phyloP scores from a whole-genome alignment of 2,797 vertebrate species.

The Lepus townsendii region DNA sequence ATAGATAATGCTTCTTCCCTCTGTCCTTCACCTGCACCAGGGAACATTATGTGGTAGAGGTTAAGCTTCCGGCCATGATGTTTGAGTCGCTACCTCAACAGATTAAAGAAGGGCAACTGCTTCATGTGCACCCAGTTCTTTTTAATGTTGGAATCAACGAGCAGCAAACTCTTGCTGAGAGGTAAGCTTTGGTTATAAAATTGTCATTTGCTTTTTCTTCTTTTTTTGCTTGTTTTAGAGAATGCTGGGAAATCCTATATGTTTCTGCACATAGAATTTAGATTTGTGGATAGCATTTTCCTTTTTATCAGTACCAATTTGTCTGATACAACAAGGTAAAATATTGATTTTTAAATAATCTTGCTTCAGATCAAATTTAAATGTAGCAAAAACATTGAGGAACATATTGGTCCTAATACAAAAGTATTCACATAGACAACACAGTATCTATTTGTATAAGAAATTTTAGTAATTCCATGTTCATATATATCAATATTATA shows the following conservation, averaged over 20 bases:
- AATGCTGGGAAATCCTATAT: not conserved
- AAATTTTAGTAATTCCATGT: not conserved
- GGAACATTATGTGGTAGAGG: slow-evolving; percentile 95
- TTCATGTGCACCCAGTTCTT: slow-evolving; percentile 94
- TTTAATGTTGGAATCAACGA: slow-evolving; percentile 99
- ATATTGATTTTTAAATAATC: slow-evolving; percentile 61
- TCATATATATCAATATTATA: not conserved
- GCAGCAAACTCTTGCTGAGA: slow-evolving; percentile 98
- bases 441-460: not conserved
- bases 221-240: not conserved
- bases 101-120: slow-evolving; percentile 95
- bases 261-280: slow-evolving; percentile 12
- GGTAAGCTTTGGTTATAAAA: slow-evolving; percentile 88
- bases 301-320: not conserved
- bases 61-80: slow-evolving; percentile 94
- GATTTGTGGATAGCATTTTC: slow-evolving; percentile 7
- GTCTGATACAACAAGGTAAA: not conserved
- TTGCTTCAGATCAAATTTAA: slow-evolving; percentile 20
- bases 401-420: not conserved
- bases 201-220: fast-evolving
- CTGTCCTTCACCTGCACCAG: slow-evolving; percentile 85
- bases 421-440: not conserved
- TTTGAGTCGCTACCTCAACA: slow-evolving; percentile 95
- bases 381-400: not conserved
- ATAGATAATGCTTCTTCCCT: not conserved